Base-by-base conservation (phyloP, 2,888 invertebrate genomes). In the Sminthurides aquaticus region DNA sequence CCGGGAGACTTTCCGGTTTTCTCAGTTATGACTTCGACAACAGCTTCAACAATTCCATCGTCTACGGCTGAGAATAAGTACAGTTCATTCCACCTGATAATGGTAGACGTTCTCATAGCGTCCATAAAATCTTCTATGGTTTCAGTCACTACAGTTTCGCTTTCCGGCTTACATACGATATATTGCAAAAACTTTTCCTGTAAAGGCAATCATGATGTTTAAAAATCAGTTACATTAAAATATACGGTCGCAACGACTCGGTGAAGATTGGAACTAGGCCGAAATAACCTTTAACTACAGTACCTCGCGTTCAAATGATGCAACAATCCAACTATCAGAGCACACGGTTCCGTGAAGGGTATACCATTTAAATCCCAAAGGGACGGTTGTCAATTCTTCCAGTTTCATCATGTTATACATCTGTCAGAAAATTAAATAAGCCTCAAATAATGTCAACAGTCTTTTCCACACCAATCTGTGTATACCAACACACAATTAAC, bases 321-420 rank as follows among this genome's bases (percentile, higher is more conserved):
- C 52, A 52, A 52, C 52, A 52, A 52, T 52, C 52, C 52, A 52
- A 20, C 52, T 52, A 20, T 52, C 52, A 20, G 52, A 20, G 20
- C 52, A 52, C 3, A 20, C 29, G 2, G 27, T 5, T 3, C 57
- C 57, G 22, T 57, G 57, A 2, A 57, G n/a, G 28, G 57, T 57
- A n/a, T 3, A 57, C 57, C 57, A 57, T n/a, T 22, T 2, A 18
- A 57, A 5, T n/a, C 22, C 22, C 28, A 28, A 27, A n/a, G n/a
- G 28, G n/a, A n/a, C 1, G 11, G n/a, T 5, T 3, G 18, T 3
- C 18, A 8, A n/a, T 28, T 52, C 52, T 52, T 52, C 52, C 27
- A 57, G 1, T 28, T 2, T 5, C 29, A 57, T 26, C 57, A 57
- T 57, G 57, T 57, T 57, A 25, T 29, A 57, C 57, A 57, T 28